phyloP scores from a whole-genome alignment of 2,797 vertebrate genomes.

The Darevskia nairensis region DNA sequence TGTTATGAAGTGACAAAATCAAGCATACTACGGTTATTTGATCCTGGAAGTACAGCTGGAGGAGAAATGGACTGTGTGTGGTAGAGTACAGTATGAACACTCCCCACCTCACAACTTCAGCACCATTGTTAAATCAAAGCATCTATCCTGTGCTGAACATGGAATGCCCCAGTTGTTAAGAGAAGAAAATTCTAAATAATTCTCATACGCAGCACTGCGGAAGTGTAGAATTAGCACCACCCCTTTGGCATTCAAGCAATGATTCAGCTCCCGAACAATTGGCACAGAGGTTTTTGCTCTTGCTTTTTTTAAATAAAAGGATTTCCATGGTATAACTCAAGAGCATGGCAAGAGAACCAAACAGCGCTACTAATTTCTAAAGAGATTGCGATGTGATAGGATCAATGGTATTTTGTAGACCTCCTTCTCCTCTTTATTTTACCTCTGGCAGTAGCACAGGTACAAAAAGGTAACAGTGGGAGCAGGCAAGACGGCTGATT shows the following conservation, averaged over 20 bases:
- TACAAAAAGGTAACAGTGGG: conserved; percentile 44
- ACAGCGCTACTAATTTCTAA: conserved; percentile 21
- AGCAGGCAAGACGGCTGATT: not conserved
- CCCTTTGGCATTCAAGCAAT: conserved; percentile 2
- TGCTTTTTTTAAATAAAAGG: conserved; percentile 34
- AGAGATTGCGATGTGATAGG: conserved; percentile 12
- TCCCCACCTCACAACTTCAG: too few relatives aligned
- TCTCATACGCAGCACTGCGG: not conserved
- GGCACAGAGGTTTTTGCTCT: not conserved
- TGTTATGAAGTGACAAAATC: not conserved
- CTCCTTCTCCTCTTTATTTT: conserved; percentile 5
- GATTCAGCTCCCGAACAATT: conserved; percentile 32
- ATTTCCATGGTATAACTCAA: conserved; percentile 35
- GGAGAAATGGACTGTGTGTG: not conserved
- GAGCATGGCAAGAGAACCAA: conserved; percentile 31
- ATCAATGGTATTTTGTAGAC: conserved; percentile 38
- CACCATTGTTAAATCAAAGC: too few relatives aligned
- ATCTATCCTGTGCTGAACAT: too few relatives aligned
- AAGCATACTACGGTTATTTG: not conserved
- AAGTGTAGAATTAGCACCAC: conserved; percentile 46
- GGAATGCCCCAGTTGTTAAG: too few relatives aligned
- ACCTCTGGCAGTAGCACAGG: conserved; percentile 7
- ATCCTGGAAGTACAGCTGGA: not conserved
- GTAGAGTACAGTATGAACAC: too few relatives aligned
- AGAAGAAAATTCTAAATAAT: too few relatives aligned